Evolutionary conservation across 2,113 vertebrate species (phyloP).

Genomic region (Siniperca chuatsi): DNA sequence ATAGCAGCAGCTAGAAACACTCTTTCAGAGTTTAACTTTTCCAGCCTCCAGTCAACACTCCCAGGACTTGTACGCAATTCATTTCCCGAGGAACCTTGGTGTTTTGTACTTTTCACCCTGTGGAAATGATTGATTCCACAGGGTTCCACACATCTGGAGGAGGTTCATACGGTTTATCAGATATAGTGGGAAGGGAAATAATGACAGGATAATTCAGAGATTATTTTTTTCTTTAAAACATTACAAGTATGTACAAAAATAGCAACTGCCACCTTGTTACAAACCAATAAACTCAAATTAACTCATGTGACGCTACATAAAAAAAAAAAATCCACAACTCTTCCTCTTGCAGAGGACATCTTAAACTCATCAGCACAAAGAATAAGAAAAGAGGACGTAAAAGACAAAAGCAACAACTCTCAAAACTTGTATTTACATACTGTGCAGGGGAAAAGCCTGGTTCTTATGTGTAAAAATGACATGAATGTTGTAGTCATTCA

Average conservation of each 20-base stretch:
- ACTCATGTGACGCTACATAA: slow-evolving; percentile 36
- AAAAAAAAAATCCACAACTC: slow-evolving; percentile 34
- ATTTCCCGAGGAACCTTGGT: slow-evolving; percentile 5
- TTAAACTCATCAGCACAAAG: slow-evolving; percentile 38
- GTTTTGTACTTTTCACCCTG: slow-evolving; percentile 52
- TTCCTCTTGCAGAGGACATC: slow-evolving; percentile 14
- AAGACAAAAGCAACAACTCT: slow-evolving; percentile 39
- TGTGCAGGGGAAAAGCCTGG: slow-evolving; percentile 39
- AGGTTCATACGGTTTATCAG: slow-evolving; percentile 20
- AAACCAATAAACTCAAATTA: slow-evolving; percentile 48
- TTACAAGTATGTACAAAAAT: slow-evolving; percentile 73
- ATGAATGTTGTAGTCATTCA: slow-evolving; percentile 47
- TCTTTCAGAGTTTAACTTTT: neutral
- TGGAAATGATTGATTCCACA: slow-evolving; percentile 22
- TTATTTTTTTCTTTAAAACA: slow-evolving; percentile 50
- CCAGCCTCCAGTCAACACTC: neutral
- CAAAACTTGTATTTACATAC: slow-evolving; percentile 69
- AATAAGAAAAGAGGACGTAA: slow-evolving; percentile 25
- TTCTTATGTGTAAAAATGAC: slow-evolving; percentile 67
- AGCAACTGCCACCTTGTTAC: slow-evolving; percentile 57
- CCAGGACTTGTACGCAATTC: neutral
- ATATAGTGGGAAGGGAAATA: neutral
- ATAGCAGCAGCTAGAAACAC: slow-evolving; percentile 27
- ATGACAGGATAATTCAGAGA: slow-evolving; percentile 31
- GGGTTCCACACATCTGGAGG: slow-evolving; percentile 28